Evolutionary conservation across 2,888 invertebrate genomes (phyloP).

Genomic region (Volucella zonaria): DNA sequence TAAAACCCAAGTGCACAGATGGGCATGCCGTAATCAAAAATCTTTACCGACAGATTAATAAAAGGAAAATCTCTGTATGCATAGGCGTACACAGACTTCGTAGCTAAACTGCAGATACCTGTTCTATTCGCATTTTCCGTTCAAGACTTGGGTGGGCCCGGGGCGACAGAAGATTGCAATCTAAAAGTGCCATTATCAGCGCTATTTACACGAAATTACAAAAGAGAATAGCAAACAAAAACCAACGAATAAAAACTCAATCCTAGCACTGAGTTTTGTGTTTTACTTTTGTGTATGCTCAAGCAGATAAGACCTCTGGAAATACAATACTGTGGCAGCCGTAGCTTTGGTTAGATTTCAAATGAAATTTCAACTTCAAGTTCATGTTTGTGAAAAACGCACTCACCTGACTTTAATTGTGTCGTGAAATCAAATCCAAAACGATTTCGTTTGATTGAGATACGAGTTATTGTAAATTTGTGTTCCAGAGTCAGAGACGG

Average conservation of each 20-base stretch:
- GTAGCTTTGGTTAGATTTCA: neutral
- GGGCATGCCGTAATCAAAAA: neutral
- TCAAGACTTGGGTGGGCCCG: neutral
- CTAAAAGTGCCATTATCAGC: constrained; percentile 58
- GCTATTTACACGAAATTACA: constrained; percentile 53
- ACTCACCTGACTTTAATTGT: constrained; percentile 51
- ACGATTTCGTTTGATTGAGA: constrained; percentile 37
- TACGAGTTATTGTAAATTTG: constrained; percentile 11
- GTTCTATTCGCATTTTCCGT: constrained; percentile 15
- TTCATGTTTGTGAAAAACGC: constrained; percentile 24
- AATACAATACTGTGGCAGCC: neutral
- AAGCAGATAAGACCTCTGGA: constrained; percentile 42
- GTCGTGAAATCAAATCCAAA: constrained; percentile 21
- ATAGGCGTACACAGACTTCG: neutral
- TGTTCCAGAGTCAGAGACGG: neutral
- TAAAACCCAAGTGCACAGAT: constrained; percentile 16
- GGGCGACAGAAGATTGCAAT: constrained; percentile 21
- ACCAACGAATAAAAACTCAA: neutral
- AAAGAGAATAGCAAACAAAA: constrained; percentile 6
- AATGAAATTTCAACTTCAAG: constrained; percentile 11
- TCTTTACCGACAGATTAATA: constrained; percentile 22
- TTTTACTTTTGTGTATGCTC: constrained; percentile 18
- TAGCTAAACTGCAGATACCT: neutral
- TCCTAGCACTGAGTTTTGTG: neutral
- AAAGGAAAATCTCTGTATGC: constrained; percentile 4